A percentile compares a stretch with the other conserved stretches of the same genome.
phyloP scores from a whole-genome alignment of 2,888 invertebrate species.

The Agriopis aurantiaria region DNA sequence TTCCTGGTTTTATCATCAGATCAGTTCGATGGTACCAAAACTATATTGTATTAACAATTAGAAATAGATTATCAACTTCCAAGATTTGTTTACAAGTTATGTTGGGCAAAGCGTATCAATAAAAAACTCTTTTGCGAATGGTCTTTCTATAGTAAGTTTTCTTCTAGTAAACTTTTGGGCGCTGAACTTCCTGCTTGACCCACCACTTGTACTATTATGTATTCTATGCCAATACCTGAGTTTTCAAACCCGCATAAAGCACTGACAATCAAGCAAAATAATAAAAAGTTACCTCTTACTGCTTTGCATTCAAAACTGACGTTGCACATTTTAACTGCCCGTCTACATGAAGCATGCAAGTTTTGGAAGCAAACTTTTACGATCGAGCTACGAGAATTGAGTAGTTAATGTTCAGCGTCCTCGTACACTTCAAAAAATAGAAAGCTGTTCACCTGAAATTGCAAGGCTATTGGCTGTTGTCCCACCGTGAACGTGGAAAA shows the following conservation, averaged over 20 bases:
- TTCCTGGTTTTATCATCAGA: too few species aligned
- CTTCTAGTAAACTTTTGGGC: background rate
- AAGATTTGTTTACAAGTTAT: too few species aligned
- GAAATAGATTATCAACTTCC: too few species aligned
- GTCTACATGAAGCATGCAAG: background rate
- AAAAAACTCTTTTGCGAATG: background rate
- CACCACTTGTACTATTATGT: background rate
- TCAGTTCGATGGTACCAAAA: too few species aligned
- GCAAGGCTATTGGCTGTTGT: constrained; percentile 17
- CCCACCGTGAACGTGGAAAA: background rate
- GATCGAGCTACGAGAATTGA: background rate
- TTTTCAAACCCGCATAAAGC: too few species aligned
- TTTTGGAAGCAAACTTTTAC: constrained; percentile 3
- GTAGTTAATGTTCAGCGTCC: background rate
- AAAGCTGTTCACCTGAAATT: constrained; percentile 25
- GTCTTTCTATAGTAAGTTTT: background rate
- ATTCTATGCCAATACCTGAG: background rate
- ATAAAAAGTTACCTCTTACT: background rate
- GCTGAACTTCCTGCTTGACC: background rate
- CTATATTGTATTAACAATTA: too few species aligned
- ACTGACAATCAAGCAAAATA: too few species aligned
- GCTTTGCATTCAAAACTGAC: background rate
- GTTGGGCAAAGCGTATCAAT: too few species aligned
- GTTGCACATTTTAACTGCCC: background rate
- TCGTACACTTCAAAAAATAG: constrained; percentile 6